phyloP scores from a whole-genome alignment of 2,888 invertebrate species.

The Drosophila testacea region DNA sequence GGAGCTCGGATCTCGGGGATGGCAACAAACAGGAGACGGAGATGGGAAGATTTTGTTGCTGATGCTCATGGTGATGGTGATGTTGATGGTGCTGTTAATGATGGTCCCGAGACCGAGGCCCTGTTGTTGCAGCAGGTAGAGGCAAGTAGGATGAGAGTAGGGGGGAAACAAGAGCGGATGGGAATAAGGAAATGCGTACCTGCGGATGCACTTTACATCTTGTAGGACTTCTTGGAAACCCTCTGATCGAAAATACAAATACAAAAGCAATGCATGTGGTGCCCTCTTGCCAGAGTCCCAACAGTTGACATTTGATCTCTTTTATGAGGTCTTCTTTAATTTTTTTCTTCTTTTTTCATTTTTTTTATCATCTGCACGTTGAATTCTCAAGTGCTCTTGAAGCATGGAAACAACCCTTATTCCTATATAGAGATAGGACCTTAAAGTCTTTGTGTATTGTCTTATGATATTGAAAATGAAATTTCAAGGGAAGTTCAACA shows the following conservation, averaged over 20 bases:
- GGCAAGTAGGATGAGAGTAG: neutral
- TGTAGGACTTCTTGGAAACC: constrained; percentile 74
- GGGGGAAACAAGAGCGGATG: constrained; percentile 27
- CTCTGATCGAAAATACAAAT: constrained; percentile 24
- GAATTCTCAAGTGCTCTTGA: constrained; percentile 50
- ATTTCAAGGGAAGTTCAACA: constrained; percentile 11
- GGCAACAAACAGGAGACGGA: constrained; percentile 4
- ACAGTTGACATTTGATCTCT: constrained; percentile 75
- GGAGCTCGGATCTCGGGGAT: constrained; percentile 7
- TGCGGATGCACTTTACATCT: constrained; percentile 72
- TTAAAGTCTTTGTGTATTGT: constrained; percentile 18
- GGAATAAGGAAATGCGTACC: constrained; percentile 73
- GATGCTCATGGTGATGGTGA: constrained; percentile 35
- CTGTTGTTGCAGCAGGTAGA: constrained; percentile 43
- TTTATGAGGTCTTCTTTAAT: constrained; percentile 69
- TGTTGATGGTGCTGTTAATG: constrained; percentile 46
- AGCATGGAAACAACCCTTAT: constrained; percentile 38
- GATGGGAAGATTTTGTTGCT: constrained; percentile 6
- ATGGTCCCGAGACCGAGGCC: constrained; percentile 22
- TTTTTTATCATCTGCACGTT: constrained; percentile 40
- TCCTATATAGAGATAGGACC: neutral
- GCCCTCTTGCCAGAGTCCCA: constrained; percentile 28
- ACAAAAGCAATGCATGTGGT: constrained; percentile 60
- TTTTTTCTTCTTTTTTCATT: constrained; percentile 2
- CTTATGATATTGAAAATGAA: neutral